Percentiles rank a stretch among this genome's conserved stretches.
Evolutionary conservation across 2,888 invertebrate species (phyloP).

Genomic region (Calameuta pallipes): DNA sequence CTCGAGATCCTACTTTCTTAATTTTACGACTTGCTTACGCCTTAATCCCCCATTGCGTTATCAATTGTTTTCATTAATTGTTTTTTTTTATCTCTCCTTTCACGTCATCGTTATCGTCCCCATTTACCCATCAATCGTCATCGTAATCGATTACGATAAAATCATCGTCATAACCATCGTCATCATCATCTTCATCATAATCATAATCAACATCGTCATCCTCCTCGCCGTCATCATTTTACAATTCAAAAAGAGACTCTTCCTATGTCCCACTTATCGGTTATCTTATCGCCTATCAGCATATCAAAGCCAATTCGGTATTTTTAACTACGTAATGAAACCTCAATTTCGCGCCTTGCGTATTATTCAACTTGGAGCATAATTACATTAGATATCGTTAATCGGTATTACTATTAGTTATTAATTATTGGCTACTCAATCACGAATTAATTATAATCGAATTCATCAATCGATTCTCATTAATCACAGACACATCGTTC

Average conservation of each 20-base stretch:
- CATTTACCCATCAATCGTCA: neutral
- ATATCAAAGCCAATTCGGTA: conserved; percentile 24
- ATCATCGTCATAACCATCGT: neutral
- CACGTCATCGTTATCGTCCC: neutral
- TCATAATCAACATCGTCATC: neutral
- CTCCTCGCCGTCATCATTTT: neutral
- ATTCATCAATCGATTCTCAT: conserved; percentile 22
- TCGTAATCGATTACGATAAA: neutral
- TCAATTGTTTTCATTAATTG: neutral
- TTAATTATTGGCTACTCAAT: conserved; percentile 20
- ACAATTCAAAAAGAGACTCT: conserved; percentile 12
- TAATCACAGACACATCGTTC: conserved; percentile 25
- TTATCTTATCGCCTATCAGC: conserved; percentile 11
- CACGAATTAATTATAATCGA: conserved; percentile 19
- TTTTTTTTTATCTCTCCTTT: neutral
- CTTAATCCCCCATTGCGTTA: neutral
- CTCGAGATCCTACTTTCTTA: conserved; percentile 11
- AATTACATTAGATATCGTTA: conserved; percentile 11
- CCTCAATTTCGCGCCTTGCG: conserved; percentile 3
- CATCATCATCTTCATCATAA: neutral
- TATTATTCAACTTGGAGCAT: conserved; percentile 12
- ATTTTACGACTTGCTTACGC: neutral
- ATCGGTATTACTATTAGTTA: conserved; percentile 11
- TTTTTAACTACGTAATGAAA: conserved; percentile 5
- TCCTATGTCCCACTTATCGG: neutral